Conservation (phyloP, 2,797 vertebrate genomes). For the Gambusia yucatana region DNA sequence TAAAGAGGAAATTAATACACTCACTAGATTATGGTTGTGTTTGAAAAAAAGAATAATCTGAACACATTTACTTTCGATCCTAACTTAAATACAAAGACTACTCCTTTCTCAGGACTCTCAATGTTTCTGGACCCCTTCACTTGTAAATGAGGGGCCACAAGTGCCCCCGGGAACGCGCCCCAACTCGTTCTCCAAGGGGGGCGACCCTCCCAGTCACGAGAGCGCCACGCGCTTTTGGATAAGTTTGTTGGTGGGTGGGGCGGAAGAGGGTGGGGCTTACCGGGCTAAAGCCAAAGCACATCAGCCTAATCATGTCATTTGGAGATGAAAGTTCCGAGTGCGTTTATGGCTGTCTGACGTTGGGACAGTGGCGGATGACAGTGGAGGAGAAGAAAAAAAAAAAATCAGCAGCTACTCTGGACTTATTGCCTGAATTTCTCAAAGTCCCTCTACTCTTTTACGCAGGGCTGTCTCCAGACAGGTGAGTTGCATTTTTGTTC, state of each 20-base stretch:
- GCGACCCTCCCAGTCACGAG: conserved; percentile 80
- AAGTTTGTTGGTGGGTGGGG: conserved; percentile 65
- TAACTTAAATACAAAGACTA: neutral
- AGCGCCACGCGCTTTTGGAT: conserved; percentile 80
- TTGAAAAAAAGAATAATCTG: neutral
- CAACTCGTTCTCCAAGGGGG: conserved; percentile 26
- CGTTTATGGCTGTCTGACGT: conserved; percentile 67
- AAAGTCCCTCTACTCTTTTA: conserved; percentile 7
- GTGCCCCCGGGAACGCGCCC: conserved; percentile 5
- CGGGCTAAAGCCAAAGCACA: conserved; percentile 57
- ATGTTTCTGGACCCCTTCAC: conserved; percentile 8
- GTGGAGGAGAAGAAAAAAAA: conserved; percentile 15
- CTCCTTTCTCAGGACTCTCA: neutral
- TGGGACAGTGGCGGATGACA: conserved; percentile 29
- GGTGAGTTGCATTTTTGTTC: conserved; percentile 57
- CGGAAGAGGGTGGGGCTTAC: conserved; percentile 73
- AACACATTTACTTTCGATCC: neutral
- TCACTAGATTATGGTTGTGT: neutral
- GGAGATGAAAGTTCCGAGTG: conserved; percentile 66
- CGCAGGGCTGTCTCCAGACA: conserved; percentile 35
- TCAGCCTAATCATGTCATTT: conserved; percentile 60
- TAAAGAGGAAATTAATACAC: neutral
- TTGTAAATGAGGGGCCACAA: conserved; percentile 22
- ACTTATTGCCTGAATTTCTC: conserved; percentile 15
- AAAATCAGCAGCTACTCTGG: conserved; percentile 39